A percentile compares a stretch with the other conserved stretches of the same genome.
Evolutionary conservation across 2,888 invertebrate species (phyloP).

Genomic region (Trichacis sp.): DNA sequence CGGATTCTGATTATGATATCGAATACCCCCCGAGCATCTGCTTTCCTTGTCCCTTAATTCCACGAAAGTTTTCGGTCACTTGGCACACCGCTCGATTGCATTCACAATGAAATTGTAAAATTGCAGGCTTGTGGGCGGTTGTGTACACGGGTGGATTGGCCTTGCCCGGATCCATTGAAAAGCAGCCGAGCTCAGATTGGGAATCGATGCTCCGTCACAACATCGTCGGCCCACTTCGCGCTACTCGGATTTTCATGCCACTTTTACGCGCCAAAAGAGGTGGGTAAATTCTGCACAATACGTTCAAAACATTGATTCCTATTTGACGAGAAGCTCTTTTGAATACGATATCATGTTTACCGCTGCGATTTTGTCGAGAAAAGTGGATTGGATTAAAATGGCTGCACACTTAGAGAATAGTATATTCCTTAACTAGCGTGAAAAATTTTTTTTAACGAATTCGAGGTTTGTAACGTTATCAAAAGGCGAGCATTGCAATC

Average conservation of each 20-base stretch:
- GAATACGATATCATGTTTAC: too few relatives aligned
- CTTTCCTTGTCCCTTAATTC: not conserved
- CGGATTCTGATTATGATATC: too few relatives aligned
- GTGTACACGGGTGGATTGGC: conserved; percentile 86
- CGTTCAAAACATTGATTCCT: not conserved
- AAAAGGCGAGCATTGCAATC: too few relatives aligned
- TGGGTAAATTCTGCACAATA: conserved; percentile 32
- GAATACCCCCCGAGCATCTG: not conserved
- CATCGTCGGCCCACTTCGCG: conserved; percentile 79
- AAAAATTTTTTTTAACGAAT: too few relatives aligned
- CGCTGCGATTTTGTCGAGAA: too few relatives aligned
- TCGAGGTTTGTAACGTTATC: too few relatives aligned
- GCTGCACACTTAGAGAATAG: too few relatives aligned
- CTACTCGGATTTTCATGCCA: conserved; percentile 82
- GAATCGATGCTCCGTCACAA: conserved; percentile 78
- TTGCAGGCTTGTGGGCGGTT: conserved; percentile 82
- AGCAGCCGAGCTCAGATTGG: conserved; percentile 79
- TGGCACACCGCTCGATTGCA: not conserved
- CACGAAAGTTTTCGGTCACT: conserved; percentile 2
- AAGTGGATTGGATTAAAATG: too few relatives aligned
- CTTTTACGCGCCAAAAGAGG: conserved; percentile 73
- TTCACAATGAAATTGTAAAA: conserved; percentile 27
- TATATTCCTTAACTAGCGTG: too few relatives aligned
- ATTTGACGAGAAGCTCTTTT: not conserved
- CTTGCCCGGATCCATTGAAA: conserved; percentile 78